Evolutionary conservation across 2,113 vertebrate species (phyloP), one percentile per base, ranked within the genome.

Genomic region (Aphelocoma coerulescens): DNA sequence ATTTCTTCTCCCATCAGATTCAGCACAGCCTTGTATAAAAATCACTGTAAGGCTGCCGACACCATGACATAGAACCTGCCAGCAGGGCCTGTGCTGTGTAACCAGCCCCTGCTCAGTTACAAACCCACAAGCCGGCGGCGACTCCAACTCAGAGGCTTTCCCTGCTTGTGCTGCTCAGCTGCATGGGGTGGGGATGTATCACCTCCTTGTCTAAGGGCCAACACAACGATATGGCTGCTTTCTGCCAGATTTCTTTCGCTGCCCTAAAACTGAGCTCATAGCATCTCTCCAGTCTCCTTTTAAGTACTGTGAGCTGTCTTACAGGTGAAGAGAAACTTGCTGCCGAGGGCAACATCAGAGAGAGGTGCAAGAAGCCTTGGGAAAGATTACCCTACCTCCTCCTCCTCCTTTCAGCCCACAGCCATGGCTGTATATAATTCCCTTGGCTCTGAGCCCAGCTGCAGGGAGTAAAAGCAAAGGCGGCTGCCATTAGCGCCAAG

Each of bases 401-500:
- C 87, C 94, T 48, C 65, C 74, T 91, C 74, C 58, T 88, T 93
- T 91, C 86, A 85, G 88, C 3, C 1, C 88, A 73, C 88, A 93
- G 80, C 80, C 68, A 62, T 81, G 92, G 92, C 88, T 87, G 86
- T 85, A 87, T 33, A 81, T 94, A 94, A 96, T 91, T 94, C 96
- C 91, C 57, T 92, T 97, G 96, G 95, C 95, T 79, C 74, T 1
- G 37, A 92, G 95, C 96, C 96, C 95, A 96, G 95, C 76, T 27
- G 66, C 86, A 78, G 91, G 79, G 88, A 95, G 82, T 30, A 89
- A 77, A 96, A 95, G 95, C 85, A 91, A 97, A 96, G 91, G 77
- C 86, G 9, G 93, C 86, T 95, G 93, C 95, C 95, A 51, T 74
- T 67, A 96, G 95, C n/a, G 58, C 95, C 85, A 96, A 96, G 92